Base-by-base conservation (phyloP, 1,140 invertebrate species). In the Meloidogyne floridensis region DNA sequence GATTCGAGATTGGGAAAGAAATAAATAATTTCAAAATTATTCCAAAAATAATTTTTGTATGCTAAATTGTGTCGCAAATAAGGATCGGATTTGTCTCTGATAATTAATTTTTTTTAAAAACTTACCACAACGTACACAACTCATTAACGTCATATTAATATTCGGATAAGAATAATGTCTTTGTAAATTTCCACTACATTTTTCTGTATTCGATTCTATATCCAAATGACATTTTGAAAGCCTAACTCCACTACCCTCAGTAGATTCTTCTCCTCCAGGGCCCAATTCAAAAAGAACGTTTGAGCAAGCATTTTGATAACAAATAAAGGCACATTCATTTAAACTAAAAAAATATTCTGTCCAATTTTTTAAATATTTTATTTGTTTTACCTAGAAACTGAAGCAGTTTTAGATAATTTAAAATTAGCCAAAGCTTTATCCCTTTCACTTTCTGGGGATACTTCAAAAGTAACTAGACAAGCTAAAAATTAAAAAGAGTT, bases 311-410 rank as follows among this genome's bases (percentile, higher is more conserved):
- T 86, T 86, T 76, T 86, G 84, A 71, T 86, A 86, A 59, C 84
- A 86, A 71, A 86, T 84, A 71, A 79, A 87, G 5, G 84, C 84
- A 76, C 84, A 86, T 72, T 87, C 85, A 75, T 85, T 87, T 53
- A 86, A 73, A 79, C 85, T 86, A 73, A 6, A 10, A n/a, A 74
- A 72, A 13, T 43, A 59, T 9, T 9, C 3, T 3, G 9, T 18
- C 77, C 3, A 56, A 32, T 32, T 51, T 9, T 77, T 47, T 7
- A 77, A 56, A 18, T 9, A 15, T 56, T 65, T 76, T 10, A 13
- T 1, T 18, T 51, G 2, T 54, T 75, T 75, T 47, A 81, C 80
- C 75, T 81, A 56, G 71, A 77, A 6, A 81, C 80, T 20, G 80
- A 75, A 18, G 80, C 73, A 20, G 74, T 75, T 77, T 71, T 77